A percentile compares a stretch with the other conserved stretches of the same genome.
These are phyloP conservation scores for Syngnathus scovelli DNA, from an alignment of 2,113 vertebrate genomes.

Conservation along the genomic window DNA sequence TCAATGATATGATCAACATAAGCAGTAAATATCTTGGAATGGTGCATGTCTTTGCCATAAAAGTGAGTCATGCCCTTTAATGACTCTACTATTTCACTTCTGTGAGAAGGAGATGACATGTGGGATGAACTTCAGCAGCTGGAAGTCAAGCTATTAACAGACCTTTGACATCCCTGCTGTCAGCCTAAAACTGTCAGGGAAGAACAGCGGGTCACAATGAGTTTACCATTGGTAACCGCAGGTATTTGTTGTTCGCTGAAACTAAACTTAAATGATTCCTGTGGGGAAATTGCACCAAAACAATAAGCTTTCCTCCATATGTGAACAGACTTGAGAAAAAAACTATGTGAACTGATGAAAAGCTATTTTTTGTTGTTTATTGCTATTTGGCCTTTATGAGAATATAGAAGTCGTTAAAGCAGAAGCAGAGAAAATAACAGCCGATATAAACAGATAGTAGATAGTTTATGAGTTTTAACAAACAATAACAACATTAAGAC, in stretches of 20 bases:
- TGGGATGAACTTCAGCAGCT: conserved; percentile 7
- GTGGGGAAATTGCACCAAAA: background rate
- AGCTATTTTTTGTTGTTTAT: background rate
- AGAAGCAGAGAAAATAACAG: background rate
- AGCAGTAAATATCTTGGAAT: background rate
- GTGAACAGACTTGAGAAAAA: background rate
- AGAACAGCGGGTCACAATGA: conserved; percentile 3
- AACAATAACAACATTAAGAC: background rate
- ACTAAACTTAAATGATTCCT: conserved; percentile 1
- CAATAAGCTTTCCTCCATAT: background rate
- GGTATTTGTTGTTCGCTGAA: background rate
- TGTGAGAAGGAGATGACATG: conserved; percentile 1
- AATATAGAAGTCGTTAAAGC: background rate
- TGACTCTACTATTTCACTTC: conserved; percentile 5
- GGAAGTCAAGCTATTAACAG: conserved; percentile 10
- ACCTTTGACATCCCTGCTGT: conserved; percentile 13
- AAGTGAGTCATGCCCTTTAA: conserved; percentile 3
- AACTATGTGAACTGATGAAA: background rate
- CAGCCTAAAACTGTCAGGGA: conserved; percentile 5
- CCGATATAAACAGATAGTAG: background rate
- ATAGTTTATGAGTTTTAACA: background rate
- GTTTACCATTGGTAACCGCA: background rate
- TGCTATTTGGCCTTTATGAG: background rate
- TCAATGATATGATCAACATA: background rate
- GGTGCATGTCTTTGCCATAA: background rate